phyloP scores from a whole-genome alignment of 2,888 invertebrate species.

The Sesamia inferens region DNA sequence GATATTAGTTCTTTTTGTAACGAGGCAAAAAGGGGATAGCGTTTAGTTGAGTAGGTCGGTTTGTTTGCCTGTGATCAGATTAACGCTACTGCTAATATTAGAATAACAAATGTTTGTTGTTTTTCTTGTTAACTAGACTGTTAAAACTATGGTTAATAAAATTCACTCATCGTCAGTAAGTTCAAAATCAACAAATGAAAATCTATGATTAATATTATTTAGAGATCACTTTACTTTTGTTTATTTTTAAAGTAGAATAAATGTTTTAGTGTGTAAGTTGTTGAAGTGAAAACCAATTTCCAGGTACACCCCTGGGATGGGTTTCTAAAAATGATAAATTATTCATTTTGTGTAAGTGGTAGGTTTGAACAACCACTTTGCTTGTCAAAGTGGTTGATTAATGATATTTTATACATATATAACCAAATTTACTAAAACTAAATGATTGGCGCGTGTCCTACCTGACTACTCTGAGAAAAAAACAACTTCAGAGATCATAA shows the following conservation, averaged over 20 bases:
- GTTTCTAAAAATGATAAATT: neutral
- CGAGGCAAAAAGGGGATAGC: slow-evolving; percentile 5
- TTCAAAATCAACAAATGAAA: neutral
- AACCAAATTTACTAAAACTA: too few relatives aligned
- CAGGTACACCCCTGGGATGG: slow-evolving; percentile 16
- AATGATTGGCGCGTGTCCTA: too few relatives aligned
- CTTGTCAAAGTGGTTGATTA: too few relatives aligned
- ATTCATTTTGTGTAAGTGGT: too few relatives aligned
- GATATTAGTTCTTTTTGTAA: slow-evolving; percentile 22
- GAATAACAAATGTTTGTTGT: neutral
- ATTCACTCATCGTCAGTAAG: neutral
- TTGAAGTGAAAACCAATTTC: slow-evolving; percentile 10
- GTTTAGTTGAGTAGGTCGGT: neutral
- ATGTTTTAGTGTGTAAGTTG: slow-evolving; percentile 5
- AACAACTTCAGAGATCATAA: too few relatives aligned
- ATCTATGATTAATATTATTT: too few relatives aligned
- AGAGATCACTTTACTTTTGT: neutral
- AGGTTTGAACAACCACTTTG: too few relatives aligned
- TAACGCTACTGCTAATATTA: neutral
- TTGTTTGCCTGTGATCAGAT: neutral
- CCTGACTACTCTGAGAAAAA: too few relatives aligned
- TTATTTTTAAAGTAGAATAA: neutral
- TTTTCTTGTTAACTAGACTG: neutral
- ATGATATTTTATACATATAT: too few relatives aligned
- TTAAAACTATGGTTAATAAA: neutral